phyloP scores from a whole-genome alignment of 2,888 invertebrate species.

The Tuta absoluta region DNA sequence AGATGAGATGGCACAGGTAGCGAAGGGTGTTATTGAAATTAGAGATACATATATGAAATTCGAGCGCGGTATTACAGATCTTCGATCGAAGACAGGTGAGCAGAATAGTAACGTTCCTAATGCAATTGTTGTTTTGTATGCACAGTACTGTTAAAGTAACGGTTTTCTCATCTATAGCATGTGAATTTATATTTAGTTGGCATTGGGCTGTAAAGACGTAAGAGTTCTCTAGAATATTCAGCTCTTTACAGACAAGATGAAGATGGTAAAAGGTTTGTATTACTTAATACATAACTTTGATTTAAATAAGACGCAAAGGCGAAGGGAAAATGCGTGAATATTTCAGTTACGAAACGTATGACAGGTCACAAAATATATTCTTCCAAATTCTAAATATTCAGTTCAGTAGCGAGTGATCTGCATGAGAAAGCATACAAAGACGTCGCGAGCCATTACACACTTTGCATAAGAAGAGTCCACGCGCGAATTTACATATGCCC shows the following conservation, averaged over 20 bases:
- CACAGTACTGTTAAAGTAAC: slow-evolving; percentile 27
- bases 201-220: neutral
- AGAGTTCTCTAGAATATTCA: neutral
- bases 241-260: neutral
- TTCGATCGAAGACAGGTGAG: slow-evolving; percentile 50
- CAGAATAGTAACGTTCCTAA: slow-evolving; percentile 22
- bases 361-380: slow-evolving; percentile 28
- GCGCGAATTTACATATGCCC: slow-evolving; percentile 74
- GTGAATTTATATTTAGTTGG: slow-evolving; percentile 13
- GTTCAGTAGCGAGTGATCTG: slow-evolving; percentile 48
- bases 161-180: slow-evolving; percentile 20
- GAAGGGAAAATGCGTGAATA: neutral
- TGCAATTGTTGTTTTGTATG: slow-evolving; percentile 24
- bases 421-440: slow-evolving; percentile 64
- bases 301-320: neutral
- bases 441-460: slow-evolving; percentile 60
- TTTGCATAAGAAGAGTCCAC: slow-evolving; percentile 79
- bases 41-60: slow-evolving; percentile 74
- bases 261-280: neutral
- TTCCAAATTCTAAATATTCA: slow-evolving; percentile 43
- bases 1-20: slow-evolving; percentile 77
- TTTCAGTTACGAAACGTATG: neutral
- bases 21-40: slow-evolving; percentile 77
- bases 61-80: slow-evolving; percentile 61
- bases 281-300: neutral